Evolutionary conservation across 2,797 vertebrate species (phyloP), one percentile per base, ranked within the genome.

Genomic region (Bovichtus diacanthus): DNA sequence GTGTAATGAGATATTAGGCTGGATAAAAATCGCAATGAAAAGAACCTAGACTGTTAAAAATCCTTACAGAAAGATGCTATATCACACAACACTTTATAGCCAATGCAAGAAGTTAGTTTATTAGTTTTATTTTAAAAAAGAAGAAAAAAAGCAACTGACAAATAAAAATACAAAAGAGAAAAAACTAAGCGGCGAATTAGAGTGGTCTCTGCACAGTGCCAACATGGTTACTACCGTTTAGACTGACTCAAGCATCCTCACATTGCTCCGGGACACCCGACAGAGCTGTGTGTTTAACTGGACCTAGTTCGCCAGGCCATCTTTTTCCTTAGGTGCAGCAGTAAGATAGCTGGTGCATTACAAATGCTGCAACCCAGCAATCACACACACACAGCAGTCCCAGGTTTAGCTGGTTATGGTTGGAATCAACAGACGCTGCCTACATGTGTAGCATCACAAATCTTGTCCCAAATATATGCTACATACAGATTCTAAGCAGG

Each of bases 41-140:
- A n/a, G n/a, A n/a, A n/a, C n/a, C n/a, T n/a, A n/a, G n/a, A n/a
- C n/a, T n/a, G n/a, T 2, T 44, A 18, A 6, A n/a, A 23, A 6
- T 15, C 50, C 16, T 53, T 16, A 53, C 19, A 19, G 12, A 31
- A 43, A 46, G 34, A 16, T n/a, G 31, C 15, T 10, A 29, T 3
- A 36, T 8, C 19, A 41, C 23, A n/a, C 5, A 61, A 38, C 5
- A 69, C n/a, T 49, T 13, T 23, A 12, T 7, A 59, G 4, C 38
- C 11, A 0, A 62, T n/a, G 8, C 58, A 74, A 58, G 16, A 39
- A 56, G 6, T 59, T 51, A 75, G 64, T 87, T 89, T 85, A 86
- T 80, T 87, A 49, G 18, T 86, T 90, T 91, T 87, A 80, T 85
- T 86, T 65, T 31, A 27, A 4, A n/a, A 76, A 60, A 34, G 27